Evolutionary conservation across 2,888 invertebrate genomes (phyloP).

Genomic region (Cabera pusaria): DNA sequence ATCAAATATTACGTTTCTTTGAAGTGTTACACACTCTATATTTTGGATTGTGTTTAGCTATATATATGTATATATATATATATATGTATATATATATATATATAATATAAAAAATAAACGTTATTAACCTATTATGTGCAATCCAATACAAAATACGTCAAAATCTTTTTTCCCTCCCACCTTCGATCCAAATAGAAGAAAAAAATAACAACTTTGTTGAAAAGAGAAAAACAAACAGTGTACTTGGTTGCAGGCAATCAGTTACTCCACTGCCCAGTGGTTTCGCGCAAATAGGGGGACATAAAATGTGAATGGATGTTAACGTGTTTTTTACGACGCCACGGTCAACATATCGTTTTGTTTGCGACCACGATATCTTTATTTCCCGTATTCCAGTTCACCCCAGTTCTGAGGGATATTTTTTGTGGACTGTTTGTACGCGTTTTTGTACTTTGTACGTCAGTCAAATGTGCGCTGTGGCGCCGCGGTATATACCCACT

Average conservation of each 20-base stretch:
- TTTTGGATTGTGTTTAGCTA: too few relatives aligned
- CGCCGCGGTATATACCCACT: too few relatives aligned
- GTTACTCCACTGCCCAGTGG: slow-evolving; percentile 72
- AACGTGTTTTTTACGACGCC: slow-evolving; percentile 81
- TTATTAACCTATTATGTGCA: too few relatives aligned
- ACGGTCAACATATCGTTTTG: slow-evolving; percentile 78
- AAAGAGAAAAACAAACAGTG: slow-evolving; percentile 16
- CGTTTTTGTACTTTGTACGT: slow-evolving; percentile 22
- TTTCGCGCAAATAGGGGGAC: slow-evolving; percentile 72
- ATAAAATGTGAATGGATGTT: slow-evolving; percentile 81
- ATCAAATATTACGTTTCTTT: too few relatives aligned
- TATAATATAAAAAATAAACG: too few relatives aligned
- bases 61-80: too few relatives aligned
- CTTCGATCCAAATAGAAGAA: too few relatives aligned
- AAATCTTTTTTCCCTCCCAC: too few relatives aligned
- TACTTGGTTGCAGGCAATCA: slow-evolving; percentile 57
- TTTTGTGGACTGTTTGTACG: slow-evolving; percentile 32
- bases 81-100: too few relatives aligned
- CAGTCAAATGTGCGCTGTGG: too few relatives aligned
- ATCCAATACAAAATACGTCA: too few relatives aligned
- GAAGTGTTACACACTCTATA: too few relatives aligned
- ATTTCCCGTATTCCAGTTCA: slow-evolving; percentile 49
- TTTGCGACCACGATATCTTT: slow-evolving; percentile 78
- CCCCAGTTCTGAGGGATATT: slow-evolving; percentile 59
- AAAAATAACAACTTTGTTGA: background rate